A percentile compares a stretch with the other conserved stretches of the same genome.
These are phyloP conservation scores for Mesorhabditis spiculigera DNA, from an alignment of 2,888 invertebrate genomes.

Conservation along the genomic window DNA sequence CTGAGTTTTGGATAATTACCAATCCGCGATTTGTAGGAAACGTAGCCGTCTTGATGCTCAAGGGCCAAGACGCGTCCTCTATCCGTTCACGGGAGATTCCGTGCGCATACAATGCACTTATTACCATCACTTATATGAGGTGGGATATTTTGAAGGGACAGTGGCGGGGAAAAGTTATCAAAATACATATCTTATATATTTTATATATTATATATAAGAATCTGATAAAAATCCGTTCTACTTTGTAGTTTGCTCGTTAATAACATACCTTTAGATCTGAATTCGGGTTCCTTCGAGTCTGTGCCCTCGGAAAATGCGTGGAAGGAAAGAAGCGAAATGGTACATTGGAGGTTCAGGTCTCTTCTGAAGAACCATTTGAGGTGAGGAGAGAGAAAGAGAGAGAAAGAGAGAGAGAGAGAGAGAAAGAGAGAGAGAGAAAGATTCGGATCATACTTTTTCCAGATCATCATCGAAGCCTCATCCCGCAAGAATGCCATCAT, in stretches of 20 bases:
- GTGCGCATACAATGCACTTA: constrained; percentile 30
- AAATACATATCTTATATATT: constrained; percentile 9
- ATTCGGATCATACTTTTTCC: background rate
- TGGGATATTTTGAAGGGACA: constrained; percentile 3
- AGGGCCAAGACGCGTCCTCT: constrained; percentile 20
- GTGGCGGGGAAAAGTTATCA: too few relatives aligned
- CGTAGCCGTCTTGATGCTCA: constrained; percentile 33
- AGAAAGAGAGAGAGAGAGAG: too few relatives aligned
- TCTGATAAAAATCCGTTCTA: too few relatives aligned
- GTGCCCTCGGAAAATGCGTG: constrained; percentile 36
- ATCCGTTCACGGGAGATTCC: constrained; percentile 34
- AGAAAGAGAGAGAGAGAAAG: background rate
- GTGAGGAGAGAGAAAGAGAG: constrained; percentile 17
- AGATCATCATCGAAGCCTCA: constrained; percentile 29
- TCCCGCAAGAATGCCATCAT: constrained; percentile 35
- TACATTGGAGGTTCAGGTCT: constrained; percentile 23
- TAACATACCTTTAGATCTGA: constrained; percentile 25
- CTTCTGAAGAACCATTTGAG: constrained; percentile 33
- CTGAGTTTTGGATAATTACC: constrained; percentile 23
- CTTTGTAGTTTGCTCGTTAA: background rate
- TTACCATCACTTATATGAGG: constrained; percentile 35
- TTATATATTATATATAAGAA: constrained; percentile 33
- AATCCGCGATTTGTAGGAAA: constrained; percentile 37
- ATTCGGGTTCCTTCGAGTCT: constrained; percentile 34
- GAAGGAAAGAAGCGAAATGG: constrained; percentile 26